Percentiles rank a stretch among this genome's conserved stretches.
phyloP scores from a whole-genome alignment of 2,113 vertebrate genomes.

The human (Homo sapiens) region GRCh38 chr12:23293501-23294000 shows the following conservation, averaged over 20 bases:
- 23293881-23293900: conserved; percentile 81
- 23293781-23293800: conserved; percentile 77
- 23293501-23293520: conserved; percentile 65
- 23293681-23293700: conserved; percentile 73
- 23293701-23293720: conserved; percentile 75
- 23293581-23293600: conserved; percentile 72
- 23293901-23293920: conserved; percentile 78
- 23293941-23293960: conserved; percentile 70
- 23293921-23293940: conserved; percentile 72
- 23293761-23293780: conserved; percentile 76
- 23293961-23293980: conserved; percentile 72
- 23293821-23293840: conserved; percentile 80
- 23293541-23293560: conserved; percentile 68
- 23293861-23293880: conserved; percentile 71
- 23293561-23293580: conserved; percentile 63
- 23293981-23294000: conserved; percentile 65
- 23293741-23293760: conserved; percentile 77
- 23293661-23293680: conserved; percentile 58
- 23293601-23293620: conserved; percentile 60
- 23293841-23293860: conserved; percentile 79
- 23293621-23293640: conserved; percentile 62
- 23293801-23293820: conserved; percentile 81
- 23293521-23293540: conserved; percentile 64
- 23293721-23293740: conserved; percentile 79
- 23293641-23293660: conserved; percentile 17